Evolutionary conservation across 2,888 invertebrate species (phyloP).

Genomic region (Arrhopalites spinosus): DNA sequence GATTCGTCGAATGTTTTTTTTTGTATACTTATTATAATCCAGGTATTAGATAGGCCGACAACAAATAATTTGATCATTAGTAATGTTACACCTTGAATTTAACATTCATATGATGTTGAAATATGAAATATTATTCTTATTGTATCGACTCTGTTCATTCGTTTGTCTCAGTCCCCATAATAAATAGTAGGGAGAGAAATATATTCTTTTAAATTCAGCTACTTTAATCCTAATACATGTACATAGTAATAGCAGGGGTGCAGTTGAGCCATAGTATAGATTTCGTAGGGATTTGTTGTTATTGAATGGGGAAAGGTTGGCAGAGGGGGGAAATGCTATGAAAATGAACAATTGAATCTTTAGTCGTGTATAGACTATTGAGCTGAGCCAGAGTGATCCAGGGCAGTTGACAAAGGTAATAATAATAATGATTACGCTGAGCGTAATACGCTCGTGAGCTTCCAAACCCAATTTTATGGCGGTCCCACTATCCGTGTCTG

Average conservation of each 20-base stretch:
- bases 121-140: neutral
- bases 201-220: too few relatives aligned
- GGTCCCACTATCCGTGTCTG: constrained; percentile 25
- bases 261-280: too few relatives aligned
- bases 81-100: neutral
- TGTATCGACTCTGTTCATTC: neutral
- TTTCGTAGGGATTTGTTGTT: neutral
- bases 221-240: too few relatives aligned
- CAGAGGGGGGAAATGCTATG: neutral
- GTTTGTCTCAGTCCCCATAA: neutral
- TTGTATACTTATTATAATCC: too few relatives aligned
- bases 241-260: too few relatives aligned
- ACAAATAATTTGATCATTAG: constrained; percentile 1
- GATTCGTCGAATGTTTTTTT: too few relatives aligned
- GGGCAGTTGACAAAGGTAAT: constrained; percentile 32
- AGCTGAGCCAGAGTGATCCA: neutral
- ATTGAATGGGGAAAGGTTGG: neutral
- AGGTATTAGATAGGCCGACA: neutral
- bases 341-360: neutral
- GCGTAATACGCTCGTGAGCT: constrained; percentile 27
- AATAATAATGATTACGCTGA: constrained; percentile 34
- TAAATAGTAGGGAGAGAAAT: too few relatives aligned
- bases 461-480: constrained; percentile 28
- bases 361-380: neutral
- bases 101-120: neutral